These are phyloP conservation scores for Apodemus agrarius DNA, from an alignment of 2,797 vertebrate species.

Conservation along the genomic window DNA sequence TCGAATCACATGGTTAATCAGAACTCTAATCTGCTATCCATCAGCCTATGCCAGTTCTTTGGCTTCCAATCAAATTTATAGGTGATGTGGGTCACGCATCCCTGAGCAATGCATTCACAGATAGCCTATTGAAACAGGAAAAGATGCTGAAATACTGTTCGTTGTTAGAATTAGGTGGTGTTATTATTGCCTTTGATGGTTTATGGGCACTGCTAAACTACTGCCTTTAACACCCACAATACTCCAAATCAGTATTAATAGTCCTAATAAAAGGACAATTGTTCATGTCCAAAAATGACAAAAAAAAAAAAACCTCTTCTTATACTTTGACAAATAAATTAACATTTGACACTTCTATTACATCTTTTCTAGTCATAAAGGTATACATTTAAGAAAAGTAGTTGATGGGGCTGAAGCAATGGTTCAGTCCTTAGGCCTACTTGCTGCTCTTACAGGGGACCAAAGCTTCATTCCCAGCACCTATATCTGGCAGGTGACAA, in stretches of 20 bases:
- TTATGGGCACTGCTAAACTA: constrained; percentile 86
- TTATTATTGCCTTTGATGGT: constrained; percentile 82
- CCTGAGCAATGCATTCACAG: constrained; percentile 86
- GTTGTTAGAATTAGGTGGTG: constrained; percentile 80
- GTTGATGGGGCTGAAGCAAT: background rate
- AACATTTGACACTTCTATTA: constrained; percentile 78
- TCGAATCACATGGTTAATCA: constrained; percentile 89
- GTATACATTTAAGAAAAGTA: background rate
- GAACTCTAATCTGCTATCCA: constrained; percentile 90
- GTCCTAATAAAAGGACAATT: constrained; percentile 84
- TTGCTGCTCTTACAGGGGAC: background rate
- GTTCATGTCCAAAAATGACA: constrained; percentile 81
- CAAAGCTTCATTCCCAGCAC: background rate
- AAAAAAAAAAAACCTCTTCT: constrained; percentile 15
- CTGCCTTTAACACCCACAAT: constrained; percentile 79
- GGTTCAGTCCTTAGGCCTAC: background rate
- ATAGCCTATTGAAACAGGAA: constrained; percentile 83
- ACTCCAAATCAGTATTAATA: constrained; percentile 83
- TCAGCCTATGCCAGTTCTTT: constrained; percentile 86
- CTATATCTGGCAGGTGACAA: background rate
- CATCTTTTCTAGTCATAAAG: constrained; percentile 71
- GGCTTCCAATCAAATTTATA: constrained; percentile 91
- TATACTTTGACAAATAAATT: constrained; percentile 83
- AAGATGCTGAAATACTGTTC: constrained; percentile 83
- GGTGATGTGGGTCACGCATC: constrained; percentile 90